These are phyloP conservation scores for Pedionomus torquatus DNA, from an alignment of 2,113 vertebrate species.

Conservation along the genomic window DNA sequence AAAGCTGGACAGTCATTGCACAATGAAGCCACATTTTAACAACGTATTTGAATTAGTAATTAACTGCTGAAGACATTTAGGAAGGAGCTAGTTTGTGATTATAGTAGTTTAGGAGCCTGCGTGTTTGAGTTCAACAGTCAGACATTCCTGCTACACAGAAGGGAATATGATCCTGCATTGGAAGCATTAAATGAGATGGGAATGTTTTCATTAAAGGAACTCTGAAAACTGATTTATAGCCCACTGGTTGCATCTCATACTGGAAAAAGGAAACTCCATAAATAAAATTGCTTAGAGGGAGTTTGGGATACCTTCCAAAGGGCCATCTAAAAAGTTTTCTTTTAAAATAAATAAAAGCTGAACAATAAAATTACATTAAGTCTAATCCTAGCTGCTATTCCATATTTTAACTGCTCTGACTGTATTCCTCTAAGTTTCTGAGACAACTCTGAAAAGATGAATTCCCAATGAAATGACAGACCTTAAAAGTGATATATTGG, in stretches of 20 bases:
- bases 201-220: conserved; percentile 56
- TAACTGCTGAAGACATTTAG: not conserved
- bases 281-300: conserved; percentile 58
- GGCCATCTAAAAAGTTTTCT: conserved; percentile 19
- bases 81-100: not conserved
- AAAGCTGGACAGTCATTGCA: not conserved
- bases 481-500: not conserved
- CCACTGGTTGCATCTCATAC: not conserved
- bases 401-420: conserved; percentile 35
- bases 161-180: conserved; percentile 1
- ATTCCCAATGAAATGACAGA: not conserved
- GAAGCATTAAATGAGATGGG: conserved; percentile 29
- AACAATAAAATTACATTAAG: conserved; percentile 11
- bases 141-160: not conserved
- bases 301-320: conserved; percentile 33
- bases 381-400: not conserved
- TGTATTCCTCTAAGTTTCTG: not conserved
- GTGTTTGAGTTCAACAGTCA: not conserved
- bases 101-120: not conserved
- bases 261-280: conserved; percentile 32
- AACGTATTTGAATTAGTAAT: not conserved
- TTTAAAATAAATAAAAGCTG: conserved; percentile 50
- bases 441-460: not conserved
- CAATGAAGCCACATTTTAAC: not conserved
- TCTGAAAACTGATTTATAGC: conserved; percentile 56